Conservation (phyloP, 2,888 invertebrate species). For the Podotricha telesiphe region DNA sequence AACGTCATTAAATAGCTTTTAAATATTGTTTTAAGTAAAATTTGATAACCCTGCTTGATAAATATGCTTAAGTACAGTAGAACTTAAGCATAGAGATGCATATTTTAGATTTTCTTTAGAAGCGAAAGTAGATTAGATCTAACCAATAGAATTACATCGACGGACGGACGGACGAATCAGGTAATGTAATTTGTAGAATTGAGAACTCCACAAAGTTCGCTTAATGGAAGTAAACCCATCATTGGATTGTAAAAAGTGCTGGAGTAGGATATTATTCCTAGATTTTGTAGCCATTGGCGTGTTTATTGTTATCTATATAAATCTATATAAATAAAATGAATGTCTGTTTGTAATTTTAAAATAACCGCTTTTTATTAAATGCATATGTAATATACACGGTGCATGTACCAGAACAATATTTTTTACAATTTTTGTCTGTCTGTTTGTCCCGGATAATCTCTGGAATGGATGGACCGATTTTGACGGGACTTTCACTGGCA, state of each 20-base stretch:
- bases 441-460: too few relatives aligned
- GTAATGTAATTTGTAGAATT: conserved; percentile 36
- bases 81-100: too few relatives aligned
- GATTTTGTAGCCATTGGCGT: background rate
- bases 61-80: background rate
- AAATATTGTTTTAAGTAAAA: background rate
- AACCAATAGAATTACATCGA: conserved; percentile 34
- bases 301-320: background rate
- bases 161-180: conserved; percentile 29
- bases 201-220: conserved; percentile 32
- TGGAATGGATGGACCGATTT: too few relatives aligned
- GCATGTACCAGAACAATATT: too few relatives aligned
- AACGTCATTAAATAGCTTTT: background rate
- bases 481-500: too few relatives aligned
- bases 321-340: too few relatives aligned
- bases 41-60: background rate
- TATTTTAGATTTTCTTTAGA: conserved; percentile 21
- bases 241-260: conserved; percentile 32
- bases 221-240: conserved; percentile 26
- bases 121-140: conserved; percentile 26
- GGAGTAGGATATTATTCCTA: background rate
- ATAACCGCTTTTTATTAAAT: too few relatives aligned
- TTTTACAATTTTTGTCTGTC: too few relatives aligned
- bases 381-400: too few relatives aligned
- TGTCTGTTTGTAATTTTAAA: too few relatives aligned